Percentiles rank a stretch among this genome's conserved stretches.
phyloP scores from a whole-genome alignment of 2,113 vertebrate genomes.

The Synodontis membranacea region DNA sequence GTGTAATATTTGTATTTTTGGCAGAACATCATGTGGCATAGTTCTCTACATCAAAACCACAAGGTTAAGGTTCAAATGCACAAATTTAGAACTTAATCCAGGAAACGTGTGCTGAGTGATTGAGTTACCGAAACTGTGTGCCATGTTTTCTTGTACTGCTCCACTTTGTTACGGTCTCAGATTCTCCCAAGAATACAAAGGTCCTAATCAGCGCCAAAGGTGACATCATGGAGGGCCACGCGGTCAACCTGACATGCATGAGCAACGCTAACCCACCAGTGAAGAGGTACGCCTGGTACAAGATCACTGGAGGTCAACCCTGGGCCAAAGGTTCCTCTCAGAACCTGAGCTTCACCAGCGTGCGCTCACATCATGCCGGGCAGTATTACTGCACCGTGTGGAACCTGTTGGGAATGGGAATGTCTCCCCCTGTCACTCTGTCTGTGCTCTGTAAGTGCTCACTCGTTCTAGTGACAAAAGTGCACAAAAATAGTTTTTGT shows the following conservation, averaged over 20 bases:
- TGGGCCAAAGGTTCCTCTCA: slow-evolving; percentile 63
- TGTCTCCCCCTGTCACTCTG: slow-evolving; percentile 61
- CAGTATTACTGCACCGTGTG: slow-evolving; percentile 74
- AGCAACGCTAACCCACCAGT: slow-evolving; percentile 65
- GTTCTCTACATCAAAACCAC: slow-evolving; percentile 23
- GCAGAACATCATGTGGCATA: slow-evolving; percentile 26
- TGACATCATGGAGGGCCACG: slow-evolving; percentile 71
- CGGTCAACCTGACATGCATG: slow-evolving; percentile 70
- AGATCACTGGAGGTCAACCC: slow-evolving; percentile 64
- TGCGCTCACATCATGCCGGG: slow-evolving; percentile 67
- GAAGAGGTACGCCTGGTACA: slow-evolving; percentile 70
- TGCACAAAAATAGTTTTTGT: not conserved
- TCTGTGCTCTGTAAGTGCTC: slow-evolving; percentile 73
- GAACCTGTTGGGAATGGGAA: slow-evolving; percentile 68
- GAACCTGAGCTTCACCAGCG: slow-evolving; percentile 66
- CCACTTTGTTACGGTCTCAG: slow-evolving; percentile 50
- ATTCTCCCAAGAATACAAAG: slow-evolving; percentile 70
- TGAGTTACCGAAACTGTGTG: not conserved
- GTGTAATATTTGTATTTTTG: slow-evolving; percentile 50
- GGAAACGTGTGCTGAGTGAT: not conserved
- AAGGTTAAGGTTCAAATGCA: slow-evolving; percentile 39
- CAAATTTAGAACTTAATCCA: slow-evolving; percentile 16
- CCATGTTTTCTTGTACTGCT: not conserved
- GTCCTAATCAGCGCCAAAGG: slow-evolving; percentile 65
- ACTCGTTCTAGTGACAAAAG: not conserved